These are phyloP conservation scores for Karalla daura DNA, from an alignment of 2,797 vertebrate species.

Conservation along the genomic window DNA sequence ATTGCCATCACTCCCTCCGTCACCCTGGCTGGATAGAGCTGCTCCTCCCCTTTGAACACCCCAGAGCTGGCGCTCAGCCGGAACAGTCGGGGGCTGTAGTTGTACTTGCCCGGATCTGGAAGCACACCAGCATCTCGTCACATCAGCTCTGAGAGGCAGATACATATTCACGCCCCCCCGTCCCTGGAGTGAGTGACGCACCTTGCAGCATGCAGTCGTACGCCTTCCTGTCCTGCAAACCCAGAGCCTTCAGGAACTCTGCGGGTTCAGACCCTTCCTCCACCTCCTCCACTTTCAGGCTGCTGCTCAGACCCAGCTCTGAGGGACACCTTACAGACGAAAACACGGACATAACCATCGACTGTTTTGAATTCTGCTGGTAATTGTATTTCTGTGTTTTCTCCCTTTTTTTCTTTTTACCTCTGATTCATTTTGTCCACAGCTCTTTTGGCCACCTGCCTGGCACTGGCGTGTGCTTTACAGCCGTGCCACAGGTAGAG, in stretches of 20 bases:
- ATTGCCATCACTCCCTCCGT: conserved; percentile 79
- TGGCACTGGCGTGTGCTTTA: conserved; percentile 73
- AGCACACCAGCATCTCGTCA: not conserved
- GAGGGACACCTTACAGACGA: conserved; percentile 70
- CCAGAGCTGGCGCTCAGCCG: conserved; percentile 81
- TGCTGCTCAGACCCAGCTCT: conserved; percentile 79
- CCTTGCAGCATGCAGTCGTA: conserved; percentile 89
- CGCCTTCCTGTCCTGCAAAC: conserved; percentile 78
- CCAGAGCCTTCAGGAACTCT: conserved; percentile 78
- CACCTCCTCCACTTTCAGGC: conserved; percentile 78
- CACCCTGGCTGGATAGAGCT: conserved; percentile 74
- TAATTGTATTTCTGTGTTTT: not conserved
- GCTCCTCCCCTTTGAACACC: conserved; percentile 81
- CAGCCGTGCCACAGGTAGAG: conserved; percentile 86
- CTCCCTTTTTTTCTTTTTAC: conserved; percentile 58
- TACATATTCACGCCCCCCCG: not conserved
- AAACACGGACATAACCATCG: no score
- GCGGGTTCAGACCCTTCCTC: conserved; percentile 83
- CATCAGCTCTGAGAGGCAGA: not conserved
- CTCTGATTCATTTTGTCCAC: conserved; percentile 76
- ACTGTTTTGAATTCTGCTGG: no score
- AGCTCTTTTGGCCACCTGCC: conserved; percentile 79
- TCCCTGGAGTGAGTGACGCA: conserved; percentile 27
- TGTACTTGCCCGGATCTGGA: conserved; percentile 87
- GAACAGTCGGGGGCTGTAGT: conserved; percentile 84